Conservation (phyloP, 2,113 vertebrate species). For the Neotoma lepida region DNA sequence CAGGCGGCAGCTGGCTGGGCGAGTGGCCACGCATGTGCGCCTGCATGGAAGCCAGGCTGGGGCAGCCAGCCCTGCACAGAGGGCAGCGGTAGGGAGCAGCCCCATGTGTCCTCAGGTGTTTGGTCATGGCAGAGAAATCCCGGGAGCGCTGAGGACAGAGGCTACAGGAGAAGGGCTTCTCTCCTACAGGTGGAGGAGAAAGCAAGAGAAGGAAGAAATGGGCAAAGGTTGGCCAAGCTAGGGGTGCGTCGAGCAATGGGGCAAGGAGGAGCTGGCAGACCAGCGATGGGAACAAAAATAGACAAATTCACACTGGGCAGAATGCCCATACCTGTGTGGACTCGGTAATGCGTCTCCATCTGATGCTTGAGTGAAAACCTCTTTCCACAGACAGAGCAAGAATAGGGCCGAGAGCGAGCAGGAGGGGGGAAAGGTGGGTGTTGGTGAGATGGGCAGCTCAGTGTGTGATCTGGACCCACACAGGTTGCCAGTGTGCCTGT, state of each 20-base stretch:
- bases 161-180: constrained; percentile 91
- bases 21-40: constrained; percentile 87
- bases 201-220: constrained; percentile 24
- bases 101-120: constrained; percentile 90
- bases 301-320: neutral
- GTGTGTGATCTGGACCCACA: constrained; percentile 16
- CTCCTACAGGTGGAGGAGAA: constrained; percentile 80
- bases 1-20: constrained; percentile 86
- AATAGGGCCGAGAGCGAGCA: constrained; percentile 55
- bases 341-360: constrained; percentile 90
- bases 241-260: neutral
- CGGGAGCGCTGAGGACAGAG: constrained; percentile 90
- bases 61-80: constrained; percentile 86
- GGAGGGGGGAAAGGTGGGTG: neutral
- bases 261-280: neutral
- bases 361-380: constrained; percentile 92
- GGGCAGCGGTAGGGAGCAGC: constrained; percentile 89
- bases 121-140: constrained; percentile 92
- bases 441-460: neutral
- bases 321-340: constrained; percentile 88
- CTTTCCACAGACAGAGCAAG: constrained; percentile 81
- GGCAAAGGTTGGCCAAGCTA: neutral
- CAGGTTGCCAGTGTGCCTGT: constrained; percentile 47
- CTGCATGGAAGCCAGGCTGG: constrained; percentile 89
- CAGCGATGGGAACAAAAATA: neutral